Base-by-base conservation (phyloP, 1,140 invertebrate genomes). In the Drosophila tropicalis region DNA sequence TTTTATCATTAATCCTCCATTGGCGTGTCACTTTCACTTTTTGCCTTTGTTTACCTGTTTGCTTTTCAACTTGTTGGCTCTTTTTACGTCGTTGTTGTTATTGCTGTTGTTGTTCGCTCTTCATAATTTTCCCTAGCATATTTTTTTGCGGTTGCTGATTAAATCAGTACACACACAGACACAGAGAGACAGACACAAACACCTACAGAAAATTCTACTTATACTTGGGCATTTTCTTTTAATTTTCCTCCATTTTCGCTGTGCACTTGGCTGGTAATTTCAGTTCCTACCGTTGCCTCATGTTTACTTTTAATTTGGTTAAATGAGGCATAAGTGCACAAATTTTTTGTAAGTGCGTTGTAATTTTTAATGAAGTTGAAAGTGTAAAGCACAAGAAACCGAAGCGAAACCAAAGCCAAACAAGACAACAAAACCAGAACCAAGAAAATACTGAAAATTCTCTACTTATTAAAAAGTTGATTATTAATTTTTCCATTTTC, bases 221-320 rank as follows among this genome's bases (percentile, higher is more conserved):
- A 51, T 36, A 62, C 40, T 47, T 22, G 62, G 15, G 3, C 56
- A 64, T 54, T 67, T 82, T 78, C 71, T 81, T 82, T 77, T 77
- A 70, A 76, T 77, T 76, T 79, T 72, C 39, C 67, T 69, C 64
- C 64, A 63, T 41, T 72, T 54, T 67, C 44, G 40, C 65, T 64
- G 68, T 70, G 67, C 67, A 39, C 66, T 63, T 63, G 12, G 32
- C 10, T 75, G 72, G 64, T 67, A 66, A 79, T 76, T 72, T 75
- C 44, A 22, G 44, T 51, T 51, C 2, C 2, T 12, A 63, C 7
- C 39, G 32, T 44, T 39, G 56, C 36, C 60, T 81, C 72, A 71
- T 89, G 84, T 89, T 89, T 89, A 89, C 85, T 89, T 89, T 89
- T 89, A 89, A 89, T 89, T 89, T 89, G 77, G 77, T 89, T 89